phyloP scores from a whole-genome alignment of 2,797 vertebrate species.

The Potorous gilbertii region DNA sequence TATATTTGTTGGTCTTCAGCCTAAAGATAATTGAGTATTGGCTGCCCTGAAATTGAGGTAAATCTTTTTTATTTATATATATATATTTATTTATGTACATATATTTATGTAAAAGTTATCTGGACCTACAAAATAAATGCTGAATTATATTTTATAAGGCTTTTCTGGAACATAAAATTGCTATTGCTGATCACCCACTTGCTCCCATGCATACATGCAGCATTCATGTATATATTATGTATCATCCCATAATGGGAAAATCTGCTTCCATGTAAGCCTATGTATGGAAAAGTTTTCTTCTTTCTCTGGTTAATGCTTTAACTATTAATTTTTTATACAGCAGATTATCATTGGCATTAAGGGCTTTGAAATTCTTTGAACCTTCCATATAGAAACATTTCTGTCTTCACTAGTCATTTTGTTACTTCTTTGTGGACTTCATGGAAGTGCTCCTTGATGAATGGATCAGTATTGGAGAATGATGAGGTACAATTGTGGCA shows the following conservation, averaged over 20 bases:
- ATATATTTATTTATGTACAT: conserved; percentile 63
- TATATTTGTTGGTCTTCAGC: conserved; percentile 55
- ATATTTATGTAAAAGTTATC: conserved; percentile 66
- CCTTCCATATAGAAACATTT: conserved; percentile 45
- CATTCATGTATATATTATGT: conserved; percentile 71
- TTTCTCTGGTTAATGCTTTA: conserved; percentile 61
- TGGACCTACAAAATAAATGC: conserved; percentile 77
- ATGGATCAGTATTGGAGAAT: conserved; percentile 29
- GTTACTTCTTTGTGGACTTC: conserved; percentile 29
- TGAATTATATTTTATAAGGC: conserved; percentile 81
- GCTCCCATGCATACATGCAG: conserved; percentile 86
- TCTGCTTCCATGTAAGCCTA: conserved; percentile 38
- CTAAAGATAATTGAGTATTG: conserved; percentile 52
- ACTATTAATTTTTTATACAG: conserved; percentile 35
- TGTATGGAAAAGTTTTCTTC: conserved; percentile 36
- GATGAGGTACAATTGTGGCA: background rate
- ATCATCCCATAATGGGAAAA: conserved; percentile 50
- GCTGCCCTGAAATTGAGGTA: conserved; percentile 79
- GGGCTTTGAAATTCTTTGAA: conserved; percentile 19
- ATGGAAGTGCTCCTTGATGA: background rate
- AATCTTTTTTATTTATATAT: conserved; percentile 75
- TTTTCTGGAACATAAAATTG: conserved; percentile 79
- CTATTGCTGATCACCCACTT: conserved; percentile 74
- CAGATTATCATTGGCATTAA: background rate
- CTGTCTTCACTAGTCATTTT: conserved; percentile 20